phyloP scores from a whole-genome alignment of 92 coral and sea anemone genomes.

The Porites evermanni region DNA sequence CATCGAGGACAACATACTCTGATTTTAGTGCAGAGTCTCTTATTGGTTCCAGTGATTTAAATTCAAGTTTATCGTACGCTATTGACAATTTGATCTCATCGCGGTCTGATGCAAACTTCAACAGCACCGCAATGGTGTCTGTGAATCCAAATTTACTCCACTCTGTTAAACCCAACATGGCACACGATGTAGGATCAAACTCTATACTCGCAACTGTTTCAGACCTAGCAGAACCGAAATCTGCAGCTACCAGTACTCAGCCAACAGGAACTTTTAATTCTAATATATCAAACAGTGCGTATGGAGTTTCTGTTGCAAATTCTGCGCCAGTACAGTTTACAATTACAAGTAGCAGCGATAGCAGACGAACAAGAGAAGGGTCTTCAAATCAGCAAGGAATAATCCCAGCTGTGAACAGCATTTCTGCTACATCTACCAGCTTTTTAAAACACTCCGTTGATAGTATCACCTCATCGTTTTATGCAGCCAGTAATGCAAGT shows the following conservation, averaged over 20 bases:
- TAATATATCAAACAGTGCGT: constrained; percentile 4
- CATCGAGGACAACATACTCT: constrained; percentile 78
- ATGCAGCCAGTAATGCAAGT: constrained; percentile 27
- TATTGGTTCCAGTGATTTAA: constrained; percentile 77
- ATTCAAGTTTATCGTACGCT: constrained; percentile 84
- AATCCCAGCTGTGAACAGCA: constrained; percentile 11
- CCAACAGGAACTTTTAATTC: not conserved
- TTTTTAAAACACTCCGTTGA: constrained; percentile 87
- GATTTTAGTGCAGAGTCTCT: constrained; percentile 92
- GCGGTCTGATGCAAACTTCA: constrained; percentile 74
- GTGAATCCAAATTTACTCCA: constrained; percentile 90
- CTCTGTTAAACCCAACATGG: constrained; percentile 49
- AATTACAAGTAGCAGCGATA: not conserved
- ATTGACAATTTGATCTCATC: constrained; percentile 86
- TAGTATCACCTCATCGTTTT: constrained; percentile 85
- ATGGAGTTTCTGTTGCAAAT: constrained; percentile 1
- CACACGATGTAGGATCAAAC: constrained; percentile 46
- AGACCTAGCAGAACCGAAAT: constrained; percentile 61
- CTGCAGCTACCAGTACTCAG: constrained; percentile 6
- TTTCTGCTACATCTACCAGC: constrained; percentile 58
- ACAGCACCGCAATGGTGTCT: constrained; percentile 80
- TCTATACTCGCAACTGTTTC: constrained; percentile 62
- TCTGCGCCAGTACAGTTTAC: constrained; percentile 12
- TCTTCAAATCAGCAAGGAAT: constrained; percentile 3
- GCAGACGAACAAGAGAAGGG: constrained; percentile 17